Base-by-base conservation (phyloP, 2,113 vertebrate genomes). In the Archilochus colubris region DNA sequence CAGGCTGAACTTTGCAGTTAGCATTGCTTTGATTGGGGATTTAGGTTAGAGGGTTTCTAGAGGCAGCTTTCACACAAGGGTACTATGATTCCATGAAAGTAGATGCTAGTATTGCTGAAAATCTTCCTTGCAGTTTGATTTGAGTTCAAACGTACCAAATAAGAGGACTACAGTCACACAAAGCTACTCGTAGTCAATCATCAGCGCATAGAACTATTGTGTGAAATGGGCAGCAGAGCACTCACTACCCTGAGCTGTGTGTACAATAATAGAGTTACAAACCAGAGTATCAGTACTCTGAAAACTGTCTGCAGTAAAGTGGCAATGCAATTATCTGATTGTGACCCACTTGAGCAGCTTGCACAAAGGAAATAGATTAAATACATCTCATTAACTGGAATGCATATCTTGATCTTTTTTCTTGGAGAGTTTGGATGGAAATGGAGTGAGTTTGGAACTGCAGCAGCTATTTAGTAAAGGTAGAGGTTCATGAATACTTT, bases 401-500 rank as follows among this genome's bases (percentile, higher is more conserved):
- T 51, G 73, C 50, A 53, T 48, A 50, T 83, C 46, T 23, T 55
- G 38, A 73, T 62, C 72, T 76, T 83, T 91, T 84, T 89, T 92
- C 95, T 89, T 84, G 33, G 94, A 94, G 44, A 92, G 88, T 62
- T 91, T 68, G 43, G 31, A 53, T 66, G 51, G 64, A 90, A 90
- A 80, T 80, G 48, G 67, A 80, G 90, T 84, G 82, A 50, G 94
- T 96, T 61, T 83, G 66, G 94, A 94, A 95, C 85, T 76, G 88
- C 82, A 93, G 59, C 62, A 94, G 53, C 74, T 63, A 27, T 92
- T 91, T 96, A 95, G 74, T 76, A 89, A 62, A 86, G 75, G 73
- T 80, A 69, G 78, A 95, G 63, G 73, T 92, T 97, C 92, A 95
- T 96, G 97, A 97, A 94, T 92, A 88, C 66, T 94, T 91, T 38